Evolutionary conservation across 1,140 invertebrate species (phyloP), one percentile per base, ranked within the genome.

Genomic region (Lordiphosa collinella): DNA sequence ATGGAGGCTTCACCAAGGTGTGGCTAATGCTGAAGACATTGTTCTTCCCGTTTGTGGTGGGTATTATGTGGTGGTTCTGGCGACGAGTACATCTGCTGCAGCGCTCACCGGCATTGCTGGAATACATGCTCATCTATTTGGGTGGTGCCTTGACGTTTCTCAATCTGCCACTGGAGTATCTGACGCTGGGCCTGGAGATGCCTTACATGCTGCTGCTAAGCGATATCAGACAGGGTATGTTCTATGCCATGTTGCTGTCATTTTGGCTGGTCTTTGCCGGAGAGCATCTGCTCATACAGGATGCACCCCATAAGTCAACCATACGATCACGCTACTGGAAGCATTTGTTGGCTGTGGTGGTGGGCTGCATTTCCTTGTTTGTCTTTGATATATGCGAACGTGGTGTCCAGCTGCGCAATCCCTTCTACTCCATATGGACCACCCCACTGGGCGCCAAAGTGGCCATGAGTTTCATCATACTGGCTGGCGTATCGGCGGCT

Each of bases 261-360:
- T 99, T 99, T 89, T 99, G 99, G 99, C 92, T 99, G 0, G 94
- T 99, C 14, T 99, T 99, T 91, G 96, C 97, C 61, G 98, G 98
- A 4, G 98, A 99, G 91, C 98, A 99, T 90, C 93, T 99, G 89
- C 93, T 99, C 2, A 92, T 93, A 66, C 92, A 97, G 91, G 95
- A 98, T 78, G 91, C 93, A 18, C 92, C 93, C 0, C 93, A 96
- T 70, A 93, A 93, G 56, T 96, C 94, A 78, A 93, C 93, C 14
- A 87, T 99, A 40, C 93, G 93, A 65, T 92, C 94, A 47, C 80
- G 86, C 11, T 99, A 99, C 87, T 99, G 97, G 97, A 95, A 95
- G 69, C 97, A 99, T 91, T 91, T 99, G 16, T 95, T 94, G 60
- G 96, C 96, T 14, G 97, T 99, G 13, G 93, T 94, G 0, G 93